Conservation (phyloP, 2,113 vertebrate species). For the Siniperca knerii region DNA sequence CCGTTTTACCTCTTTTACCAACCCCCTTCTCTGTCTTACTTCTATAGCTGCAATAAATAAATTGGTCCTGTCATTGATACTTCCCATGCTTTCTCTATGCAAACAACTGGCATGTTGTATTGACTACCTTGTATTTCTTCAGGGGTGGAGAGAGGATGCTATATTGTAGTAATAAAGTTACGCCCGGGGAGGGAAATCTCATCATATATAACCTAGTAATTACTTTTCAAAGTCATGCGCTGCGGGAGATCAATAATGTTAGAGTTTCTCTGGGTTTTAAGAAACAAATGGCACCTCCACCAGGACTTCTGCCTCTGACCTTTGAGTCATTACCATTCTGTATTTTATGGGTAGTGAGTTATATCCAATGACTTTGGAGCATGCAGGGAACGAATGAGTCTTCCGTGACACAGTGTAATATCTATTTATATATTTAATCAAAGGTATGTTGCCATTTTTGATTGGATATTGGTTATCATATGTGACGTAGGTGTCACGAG, state of each 20-base stretch:
- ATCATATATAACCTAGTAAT: conserved; percentile 75
- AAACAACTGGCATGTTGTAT: conserved; percentile 49
- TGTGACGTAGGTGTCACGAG: neutral
- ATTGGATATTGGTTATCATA: conserved; percentile 19
- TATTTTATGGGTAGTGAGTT: conserved; percentile 47
- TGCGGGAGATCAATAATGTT: conserved; percentile 68
- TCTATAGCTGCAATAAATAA: conserved; percentile 27
- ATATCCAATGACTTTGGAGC: conserved; percentile 44
- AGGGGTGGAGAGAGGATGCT: conserved; percentile 44
- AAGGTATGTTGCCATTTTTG: conserved; percentile 25
- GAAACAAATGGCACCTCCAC: conserved; percentile 63
- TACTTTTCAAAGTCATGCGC: conserved; percentile 72
- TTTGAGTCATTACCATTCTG: conserved; percentile 63
- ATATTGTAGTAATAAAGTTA: conserved; percentile 70
- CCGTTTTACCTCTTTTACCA: conserved; percentile 7
- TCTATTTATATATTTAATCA: conserved; percentile 50
- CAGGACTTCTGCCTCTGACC: conserved; percentile 59
- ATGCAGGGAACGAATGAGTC: neutral
- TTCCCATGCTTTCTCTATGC: conserved; percentile 40
- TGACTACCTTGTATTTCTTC: conserved; percentile 57
- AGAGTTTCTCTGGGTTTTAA: conserved; percentile 58
- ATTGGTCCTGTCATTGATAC: conserved; percentile 40
- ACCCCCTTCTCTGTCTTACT: neutral
- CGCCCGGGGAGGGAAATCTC: conserved; percentile 52
- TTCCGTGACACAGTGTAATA: neutral